phyloP scores from a whole-genome alignment of 2,113 vertebrate genomes.

The Tamias sibiricus region DNA sequence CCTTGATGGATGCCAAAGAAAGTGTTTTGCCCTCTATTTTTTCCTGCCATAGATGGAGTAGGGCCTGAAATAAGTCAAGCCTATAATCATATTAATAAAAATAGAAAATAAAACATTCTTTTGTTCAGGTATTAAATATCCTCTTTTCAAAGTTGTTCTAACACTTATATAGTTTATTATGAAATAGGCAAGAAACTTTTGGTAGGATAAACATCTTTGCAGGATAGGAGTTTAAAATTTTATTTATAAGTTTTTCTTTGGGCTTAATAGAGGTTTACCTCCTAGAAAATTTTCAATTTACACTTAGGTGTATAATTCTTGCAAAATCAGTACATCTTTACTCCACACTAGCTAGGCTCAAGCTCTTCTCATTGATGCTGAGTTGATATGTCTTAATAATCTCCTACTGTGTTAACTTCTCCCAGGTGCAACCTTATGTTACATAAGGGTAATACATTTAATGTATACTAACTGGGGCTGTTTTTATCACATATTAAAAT shows the following conservation, averaged over 20 bases:
- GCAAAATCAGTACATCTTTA: constrained; percentile 49
- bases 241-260: neutral
- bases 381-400: constrained; percentile 68
- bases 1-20: constrained; percentile 33
- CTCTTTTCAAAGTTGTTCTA: constrained; percentile 42
- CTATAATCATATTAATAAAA: constrained; percentile 41
- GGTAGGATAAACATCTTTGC: constrained; percentile 16
- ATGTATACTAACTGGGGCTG: constrained; percentile 30
- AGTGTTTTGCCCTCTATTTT: constrained; percentile 55
- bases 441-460: constrained; percentile 62
- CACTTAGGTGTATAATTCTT: constrained; percentile 51
- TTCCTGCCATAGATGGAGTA: neutral
- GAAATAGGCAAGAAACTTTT: neutral
- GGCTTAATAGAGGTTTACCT: neutral
- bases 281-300: constrained; percentile 40
- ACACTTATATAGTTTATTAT: constrained; percentile 3
- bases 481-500: constrained; percentile 67
- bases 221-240: neutral
- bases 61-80: constrained; percentile 42
- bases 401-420: constrained; percentile 68
- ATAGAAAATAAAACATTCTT: constrained; percentile 31
- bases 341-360: constrained; percentile 12
- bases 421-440: constrained; percentile 60
- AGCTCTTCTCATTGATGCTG: constrained; percentile 53
- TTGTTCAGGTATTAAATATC: constrained; percentile 6